Evolutionary conservation across 2,888 invertebrate species (phyloP), one percentile per base, ranked within the genome.

Genomic region (Xanthorhoe designata): DNA sequence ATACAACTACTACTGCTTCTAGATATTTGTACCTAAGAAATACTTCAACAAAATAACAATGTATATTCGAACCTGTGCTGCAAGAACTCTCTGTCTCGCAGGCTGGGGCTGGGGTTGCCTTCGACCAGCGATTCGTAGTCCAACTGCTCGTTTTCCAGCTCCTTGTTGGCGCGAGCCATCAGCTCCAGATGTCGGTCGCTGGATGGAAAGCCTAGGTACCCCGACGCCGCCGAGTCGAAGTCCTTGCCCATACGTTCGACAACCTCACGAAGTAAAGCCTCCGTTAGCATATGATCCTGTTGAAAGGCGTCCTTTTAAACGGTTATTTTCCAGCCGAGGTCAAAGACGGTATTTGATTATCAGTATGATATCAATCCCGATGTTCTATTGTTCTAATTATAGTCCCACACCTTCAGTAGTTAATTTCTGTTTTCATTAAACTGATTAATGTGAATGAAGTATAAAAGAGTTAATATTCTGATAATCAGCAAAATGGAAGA

Each of bases 71-170:
- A 94, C 94, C 96, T 97, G 87, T 98, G 98, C 82, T 97, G 97
- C 76, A 98, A 82, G 82, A 96, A 98, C 83, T 98, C 98, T 79
- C 97, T 97, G 87, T 98, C 98, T 29, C 98, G 94, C 69, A 97
- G 94, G 74, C 97, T 97, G 4, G 97, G 97, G 88, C 95, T 96
- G 15, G 96, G 95, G 85, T 95, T 96, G 38, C 95, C 94, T 52
- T 95, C 95, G 69, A 96, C 94, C 19, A 96, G 86, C 18, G 95
- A 94, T 71, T 97, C 97, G 82, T 97, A 97, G 83, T 97, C 97
- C 73, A 96, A 85, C 83, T 95, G 94, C 78, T 95, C 94, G 79
- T 92, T 92, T 83, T 95, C 94, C 78, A 94, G 81, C 64, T 95
- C 94, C 75, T 94, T 94, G 74, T 89, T 93, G 47, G 95, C 94